A percentile compares a stretch with the other conserved stretches of the same genome.
phyloP scores from a whole-genome alignment of 2,113 vertebrate species.

The Ictalurus punctatus region DNA sequence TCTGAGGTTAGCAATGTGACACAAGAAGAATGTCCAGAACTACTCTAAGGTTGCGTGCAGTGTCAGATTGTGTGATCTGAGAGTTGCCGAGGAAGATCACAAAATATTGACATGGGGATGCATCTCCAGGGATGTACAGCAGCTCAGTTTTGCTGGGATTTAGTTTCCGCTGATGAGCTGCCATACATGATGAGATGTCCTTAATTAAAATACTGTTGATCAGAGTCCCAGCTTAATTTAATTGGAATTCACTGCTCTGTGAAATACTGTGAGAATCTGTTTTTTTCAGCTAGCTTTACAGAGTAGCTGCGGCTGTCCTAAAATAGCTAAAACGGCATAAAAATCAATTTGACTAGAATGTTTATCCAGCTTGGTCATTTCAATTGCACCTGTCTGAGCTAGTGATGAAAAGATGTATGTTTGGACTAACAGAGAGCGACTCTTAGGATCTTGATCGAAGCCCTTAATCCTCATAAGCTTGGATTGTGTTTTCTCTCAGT shows the following conservation, averaged over 20 bases:
- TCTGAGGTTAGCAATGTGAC: no score
- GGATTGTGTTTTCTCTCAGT: background rate
- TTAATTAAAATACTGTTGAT: background rate
- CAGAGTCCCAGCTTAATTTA: constrained; percentile 17
- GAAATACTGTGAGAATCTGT: background rate
- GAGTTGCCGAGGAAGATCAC: no score
- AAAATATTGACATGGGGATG: background rate
- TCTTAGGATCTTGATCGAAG: background rate
- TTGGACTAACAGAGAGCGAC: background rate
- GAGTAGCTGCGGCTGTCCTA: background rate
- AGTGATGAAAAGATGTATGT: background rate
- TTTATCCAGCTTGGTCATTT: background rate
- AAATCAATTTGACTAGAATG: background rate
- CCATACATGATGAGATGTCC: background rate
- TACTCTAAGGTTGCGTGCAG: no score
- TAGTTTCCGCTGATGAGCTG: background rate
- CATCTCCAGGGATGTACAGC: background rate
- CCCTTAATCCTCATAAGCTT: background rate
- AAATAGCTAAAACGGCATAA: background rate
- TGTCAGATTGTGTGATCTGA: no score
- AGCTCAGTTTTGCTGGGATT: background rate
- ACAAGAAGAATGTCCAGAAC: no score
- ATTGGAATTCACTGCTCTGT: background rate
- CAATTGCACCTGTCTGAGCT: background rate
- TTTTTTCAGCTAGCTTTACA: background rate